Conservation (phyloP, 2,888 invertebrate genomes). For the Hyppa rectilinea region DNA sequence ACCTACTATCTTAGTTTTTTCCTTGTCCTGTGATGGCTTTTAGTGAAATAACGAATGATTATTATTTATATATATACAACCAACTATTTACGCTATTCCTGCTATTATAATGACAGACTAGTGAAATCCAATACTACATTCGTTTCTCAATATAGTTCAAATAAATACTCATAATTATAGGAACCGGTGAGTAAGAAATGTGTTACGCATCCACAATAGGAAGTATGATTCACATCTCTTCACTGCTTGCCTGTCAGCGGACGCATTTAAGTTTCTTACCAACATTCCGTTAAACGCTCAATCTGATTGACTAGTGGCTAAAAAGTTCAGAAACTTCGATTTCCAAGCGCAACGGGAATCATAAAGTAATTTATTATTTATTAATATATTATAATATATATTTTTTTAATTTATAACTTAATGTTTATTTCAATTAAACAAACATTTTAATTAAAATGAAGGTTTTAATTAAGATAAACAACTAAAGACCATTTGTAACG, state of each 20-base stretch:
- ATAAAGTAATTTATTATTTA: constrained; percentile 38
- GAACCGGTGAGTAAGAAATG: constrained; percentile 76
- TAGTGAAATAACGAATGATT: no score
- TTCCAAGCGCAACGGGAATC: constrained; percentile 5
- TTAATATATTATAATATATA: no score
- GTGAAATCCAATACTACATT: constrained; percentile 33
- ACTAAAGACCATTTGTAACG: background rate
- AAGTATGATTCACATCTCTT: constrained; percentile 74
- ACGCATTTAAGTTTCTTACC: constrained; percentile 32
- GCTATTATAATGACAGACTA: background rate
- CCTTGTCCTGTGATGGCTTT: no score
- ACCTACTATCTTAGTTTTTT: no score
- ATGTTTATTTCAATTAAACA: constrained; percentile 19
- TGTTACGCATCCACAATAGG: constrained; percentile 75
- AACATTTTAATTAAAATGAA: constrained; percentile 7
- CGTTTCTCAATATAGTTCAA: constrained; percentile 43
- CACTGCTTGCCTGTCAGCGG: constrained; percentile 56
- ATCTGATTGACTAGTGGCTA: background rate
- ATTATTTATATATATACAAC: no score
- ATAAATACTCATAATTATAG: constrained; percentile 70
- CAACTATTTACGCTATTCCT: background rate
- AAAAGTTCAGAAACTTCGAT: background rate
- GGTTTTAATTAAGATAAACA: constrained; percentile 22
- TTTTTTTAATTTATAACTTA: background rate
- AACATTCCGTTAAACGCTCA: background rate